A percentile compares a stretch with the other conserved stretches of the same genome.
Conservation (phyloP, 2,888 invertebrate species). For the Rhingia rostrata region DNA sequence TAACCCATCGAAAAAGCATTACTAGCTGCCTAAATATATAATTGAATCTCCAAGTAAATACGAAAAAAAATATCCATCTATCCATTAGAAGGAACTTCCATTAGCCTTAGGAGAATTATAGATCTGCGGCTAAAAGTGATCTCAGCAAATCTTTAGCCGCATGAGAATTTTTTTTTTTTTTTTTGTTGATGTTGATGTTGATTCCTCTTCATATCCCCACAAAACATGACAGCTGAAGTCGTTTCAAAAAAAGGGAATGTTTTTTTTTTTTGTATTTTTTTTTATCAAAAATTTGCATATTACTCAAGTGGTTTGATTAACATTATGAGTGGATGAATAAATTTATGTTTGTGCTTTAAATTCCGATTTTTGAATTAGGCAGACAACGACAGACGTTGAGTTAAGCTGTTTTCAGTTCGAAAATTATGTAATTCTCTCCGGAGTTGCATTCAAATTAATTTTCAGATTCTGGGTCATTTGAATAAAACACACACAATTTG, state of each 20-base stretch:
- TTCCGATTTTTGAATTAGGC: constrained; percentile 13
- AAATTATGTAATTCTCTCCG: constrained; percentile 35
- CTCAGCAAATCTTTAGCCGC: constrained; percentile 10
- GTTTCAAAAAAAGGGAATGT: neutral
- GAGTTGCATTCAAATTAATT: constrained; percentile 7
- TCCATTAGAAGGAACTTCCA: constrained; percentile 51
- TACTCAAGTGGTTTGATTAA: constrained; percentile 63
- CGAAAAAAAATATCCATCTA: neutral
- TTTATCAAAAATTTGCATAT: constrained; percentile 56
- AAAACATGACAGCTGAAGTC: constrained; percentile 37
- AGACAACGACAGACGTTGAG: constrained; percentile 31
- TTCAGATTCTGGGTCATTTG: constrained; percentile 17
- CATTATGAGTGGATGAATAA: constrained; percentile 63
- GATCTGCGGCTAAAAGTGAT: constrained; percentile 20
- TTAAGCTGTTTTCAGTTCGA: constrained; percentile 44
- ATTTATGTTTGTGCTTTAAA: constrained; percentile 34
- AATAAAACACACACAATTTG: constrained; percentile 17
- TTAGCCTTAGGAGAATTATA: constrained; percentile 44
- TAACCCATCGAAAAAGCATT: constrained; percentile 22
- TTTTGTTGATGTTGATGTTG: constrained; percentile 3
- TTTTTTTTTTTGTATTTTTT: constrained; percentile 10
- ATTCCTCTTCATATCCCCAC: constrained; percentile 16
- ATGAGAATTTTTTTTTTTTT: constrained; percentile 20
- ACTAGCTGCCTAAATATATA: constrained; percentile 30
- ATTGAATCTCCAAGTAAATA: constrained; percentile 45